Conservation (phyloP, 2,888 invertebrate species). For the Dione juno region DNA sequence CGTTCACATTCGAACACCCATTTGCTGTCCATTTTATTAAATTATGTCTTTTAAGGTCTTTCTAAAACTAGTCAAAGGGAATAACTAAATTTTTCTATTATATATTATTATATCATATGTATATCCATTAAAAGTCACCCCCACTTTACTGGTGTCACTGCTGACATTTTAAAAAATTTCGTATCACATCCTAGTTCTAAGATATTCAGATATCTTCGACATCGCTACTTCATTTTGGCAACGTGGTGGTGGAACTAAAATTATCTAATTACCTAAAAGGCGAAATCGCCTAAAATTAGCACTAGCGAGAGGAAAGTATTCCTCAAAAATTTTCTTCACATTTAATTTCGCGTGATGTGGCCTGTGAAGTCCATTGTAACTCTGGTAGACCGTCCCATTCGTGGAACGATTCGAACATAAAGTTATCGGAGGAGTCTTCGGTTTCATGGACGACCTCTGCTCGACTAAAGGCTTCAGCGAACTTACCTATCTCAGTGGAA, state of each 20-base stretch:
- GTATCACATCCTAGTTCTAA: constrained; percentile 78
- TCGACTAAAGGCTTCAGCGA: constrained; percentile 88
- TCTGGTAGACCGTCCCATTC: constrained; percentile 75
- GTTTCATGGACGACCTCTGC: constrained; percentile 79
- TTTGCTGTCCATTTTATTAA: constrained; percentile 58
- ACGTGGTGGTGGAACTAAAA: constrained; percentile 81
- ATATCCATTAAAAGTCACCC: constrained; percentile 76
- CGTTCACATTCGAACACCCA: constrained; percentile 66
- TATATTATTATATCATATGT: constrained; percentile 55
- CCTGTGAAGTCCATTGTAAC: constrained; percentile 71
- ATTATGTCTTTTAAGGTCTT: constrained; percentile 59
- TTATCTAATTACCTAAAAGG: constrained; percentile 78
- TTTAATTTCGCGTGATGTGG: constrained; percentile 72
- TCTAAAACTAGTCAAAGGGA: constrained; percentile 74
- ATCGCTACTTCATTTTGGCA: constrained; percentile 77
- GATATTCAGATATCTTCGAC: constrained; percentile 65
- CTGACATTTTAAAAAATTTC: constrained; percentile 68
- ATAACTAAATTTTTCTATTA: constrained; percentile 53
- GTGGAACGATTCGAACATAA: constrained; percentile 70
- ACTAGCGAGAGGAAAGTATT: constrained; percentile 60
- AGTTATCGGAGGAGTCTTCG: constrained; percentile 69
- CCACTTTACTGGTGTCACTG: constrained; percentile 66
- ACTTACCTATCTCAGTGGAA: constrained; percentile 93
- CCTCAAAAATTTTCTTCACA: constrained; percentile 77
- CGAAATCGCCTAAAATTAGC: constrained; percentile 68